These are phyloP conservation scores for Catajapyx aquilonaris DNA, from an alignment of 1,140 invertebrate genomes.

Conservation along the genomic window DNA sequence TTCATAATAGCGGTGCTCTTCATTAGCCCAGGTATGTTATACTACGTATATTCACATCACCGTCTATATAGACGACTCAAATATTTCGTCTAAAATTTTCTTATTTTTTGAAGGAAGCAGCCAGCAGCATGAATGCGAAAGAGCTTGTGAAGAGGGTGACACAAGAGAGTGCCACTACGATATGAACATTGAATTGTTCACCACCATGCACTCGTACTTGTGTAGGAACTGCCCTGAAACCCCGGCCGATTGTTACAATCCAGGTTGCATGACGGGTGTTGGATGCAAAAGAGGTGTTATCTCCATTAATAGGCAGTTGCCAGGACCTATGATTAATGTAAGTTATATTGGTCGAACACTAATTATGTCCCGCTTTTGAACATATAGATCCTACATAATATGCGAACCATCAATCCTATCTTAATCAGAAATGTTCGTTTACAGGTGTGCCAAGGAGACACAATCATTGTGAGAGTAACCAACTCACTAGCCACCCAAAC, in stretches of 20 bases:
- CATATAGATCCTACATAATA: background rate
- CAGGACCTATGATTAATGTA: background rate
- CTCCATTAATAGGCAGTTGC: background rate
- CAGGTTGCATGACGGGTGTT: background rate
- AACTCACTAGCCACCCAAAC: conserved; percentile 18
- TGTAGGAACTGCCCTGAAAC: background rate
- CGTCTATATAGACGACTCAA: too few species aligned
- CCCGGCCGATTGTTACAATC: background rate
- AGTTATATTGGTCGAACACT: background rate
- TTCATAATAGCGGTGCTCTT: too few species aligned
- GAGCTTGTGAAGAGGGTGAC: too few species aligned
- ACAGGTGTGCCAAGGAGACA: conserved; percentile 13
- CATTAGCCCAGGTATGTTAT: too few species aligned
- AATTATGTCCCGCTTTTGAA: background rate
- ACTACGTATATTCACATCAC: too few species aligned
- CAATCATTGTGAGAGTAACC: conserved; percentile 23
- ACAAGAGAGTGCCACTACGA: too few species aligned
- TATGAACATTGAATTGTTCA: too few species aligned
- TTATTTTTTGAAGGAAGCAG: too few species aligned
- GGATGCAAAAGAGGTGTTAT: background rate
- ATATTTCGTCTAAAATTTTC: too few species aligned
- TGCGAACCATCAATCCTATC: background rate
- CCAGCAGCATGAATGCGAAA: too few species aligned
- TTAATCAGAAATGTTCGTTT: background rate
- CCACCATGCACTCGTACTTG: too few species aligned